Conservation (phyloP, 2,888 invertebrate species). For the Cerastis rubricosa region DNA sequence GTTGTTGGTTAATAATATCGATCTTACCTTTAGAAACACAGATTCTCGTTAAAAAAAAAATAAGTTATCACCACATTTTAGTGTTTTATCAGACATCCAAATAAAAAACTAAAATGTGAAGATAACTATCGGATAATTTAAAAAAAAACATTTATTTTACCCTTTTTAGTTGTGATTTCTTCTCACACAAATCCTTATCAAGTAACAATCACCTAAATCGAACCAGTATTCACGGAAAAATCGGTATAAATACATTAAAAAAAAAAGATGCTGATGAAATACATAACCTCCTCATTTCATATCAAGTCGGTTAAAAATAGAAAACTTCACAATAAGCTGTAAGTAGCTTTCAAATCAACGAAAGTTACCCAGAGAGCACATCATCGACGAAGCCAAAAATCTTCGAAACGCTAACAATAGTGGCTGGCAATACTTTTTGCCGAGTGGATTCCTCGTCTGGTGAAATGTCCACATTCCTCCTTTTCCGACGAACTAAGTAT, state of each 20-base stretch:
- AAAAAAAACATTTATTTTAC: too few relatives aligned
- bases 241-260: too few relatives aligned
- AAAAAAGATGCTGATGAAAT: background rate
- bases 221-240: background rate
- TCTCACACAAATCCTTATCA: background rate
- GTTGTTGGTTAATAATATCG: too few relatives aligned
- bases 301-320: background rate
- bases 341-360: background rate
- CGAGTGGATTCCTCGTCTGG: slow-evolving; percentile 50
- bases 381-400: slow-evolving; percentile 23
- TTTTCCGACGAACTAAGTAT: slow-evolving; percentile 42
- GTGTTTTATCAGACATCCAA: too few relatives aligned
- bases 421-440: slow-evolving; percentile 50
- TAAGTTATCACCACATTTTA: too few relatives aligned
- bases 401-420: slow-evolving; percentile 21
- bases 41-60: too few relatives aligned
- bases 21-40: too few relatives aligned
- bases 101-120: too few relatives aligned
- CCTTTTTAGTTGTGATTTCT: too few relatives aligned
- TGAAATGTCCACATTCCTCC: slow-evolving; percentile 49
- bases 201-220: background rate
- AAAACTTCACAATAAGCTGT: background rate
- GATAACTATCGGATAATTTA: too few relatives aligned
- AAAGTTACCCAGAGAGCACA: background rate
- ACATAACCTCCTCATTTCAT: background rate